Evolutionary conservation across 2,888 invertebrate species (phyloP), one percentile per base, ranked within the genome.

Genomic region (Bedellia somnulentella): DNA sequence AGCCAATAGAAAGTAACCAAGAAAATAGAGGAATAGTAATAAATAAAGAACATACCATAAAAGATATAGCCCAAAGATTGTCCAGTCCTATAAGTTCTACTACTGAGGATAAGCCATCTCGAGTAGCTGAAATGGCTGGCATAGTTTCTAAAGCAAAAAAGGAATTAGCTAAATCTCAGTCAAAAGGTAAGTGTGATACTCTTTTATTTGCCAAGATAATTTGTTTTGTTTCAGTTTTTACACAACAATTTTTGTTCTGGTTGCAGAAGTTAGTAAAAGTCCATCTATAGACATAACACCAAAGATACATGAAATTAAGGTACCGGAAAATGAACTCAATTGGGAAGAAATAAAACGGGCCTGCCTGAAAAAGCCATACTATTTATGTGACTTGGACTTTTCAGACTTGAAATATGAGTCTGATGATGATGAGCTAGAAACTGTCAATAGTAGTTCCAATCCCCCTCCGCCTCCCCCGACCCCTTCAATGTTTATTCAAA

Each of bases 331-430:
- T 49, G 96, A 97, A 49, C 63, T 96, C 2, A 92, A 95, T 49
- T 98, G 98, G 97, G 96, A 97, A 51, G 91, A 93, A 50, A 62
- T 97, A 2, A 55, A 52, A 37, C 85, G 88, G 29, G 83, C 86
- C 22, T 85, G 85, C 38, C 76, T 89, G 43, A 80, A 84, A 36
- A 76, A 91, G 38, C 85, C 88, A 37, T 75, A 92, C 54, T 85
- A 89, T 39, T 80, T 94, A 27, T 94, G 96, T 57, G 97, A 98
- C 64, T 80, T 98, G 49, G 98, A 99, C 64, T 99, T 99, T 63
- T 93, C 93, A 8, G 97, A 98, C 62, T 78, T 99, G 31, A 83
- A 82, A 29, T 84, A 85, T 18, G 92, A 91, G 32, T 95, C 97
- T 41, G 97, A 97, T 53, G 83, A 86, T 32, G 91, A 92, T 49